A percentile compares a stretch with the other conserved stretches of the same genome.
phyloP scores from a whole-genome alignment of 1,140 invertebrate species.

The Caerostris extrusa region DNA sequence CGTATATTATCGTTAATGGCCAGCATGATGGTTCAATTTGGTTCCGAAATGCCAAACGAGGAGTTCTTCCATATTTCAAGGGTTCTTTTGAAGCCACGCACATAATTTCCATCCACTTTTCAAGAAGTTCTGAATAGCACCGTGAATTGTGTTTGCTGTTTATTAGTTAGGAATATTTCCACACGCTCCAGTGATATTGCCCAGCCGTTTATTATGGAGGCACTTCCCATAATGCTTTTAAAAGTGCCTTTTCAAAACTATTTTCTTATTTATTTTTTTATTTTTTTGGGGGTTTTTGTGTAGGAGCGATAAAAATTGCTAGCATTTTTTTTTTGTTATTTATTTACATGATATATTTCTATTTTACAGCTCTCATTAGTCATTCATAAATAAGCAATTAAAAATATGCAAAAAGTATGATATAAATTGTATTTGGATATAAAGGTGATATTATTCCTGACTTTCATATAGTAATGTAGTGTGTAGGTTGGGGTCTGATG shows the following conservation, averaged over 20 bases:
- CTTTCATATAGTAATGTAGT: no score
- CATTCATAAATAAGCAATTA: no score
- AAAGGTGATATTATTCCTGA: no score
- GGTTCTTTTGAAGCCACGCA: constrained; percentile 24
- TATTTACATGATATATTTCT: no score
- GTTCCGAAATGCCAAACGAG: neutral
- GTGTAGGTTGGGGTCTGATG: no score
- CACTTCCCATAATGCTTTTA: neutral
- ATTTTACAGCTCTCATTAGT: no score
- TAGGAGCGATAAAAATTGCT: no score
- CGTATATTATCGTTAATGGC: constrained; percentile 49
- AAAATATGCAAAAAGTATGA: no score
- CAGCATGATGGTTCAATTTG: constrained; percentile 60
- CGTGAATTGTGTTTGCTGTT: constrained; percentile 27
- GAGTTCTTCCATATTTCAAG: constrained; percentile 30
- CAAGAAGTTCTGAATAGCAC: constrained; percentile 5
- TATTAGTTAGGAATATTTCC: constrained; percentile 34
- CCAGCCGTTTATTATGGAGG: neutral
- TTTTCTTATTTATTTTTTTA: neutral
- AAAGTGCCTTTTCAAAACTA: neutral
- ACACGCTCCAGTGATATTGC: constrained; percentile 32
- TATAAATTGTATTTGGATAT: no score
- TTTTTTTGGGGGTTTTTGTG: neutral
- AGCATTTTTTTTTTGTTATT: no score
- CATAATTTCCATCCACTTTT: constrained; percentile 20